Evolutionary conservation across 2,888 invertebrate species (phyloP), one percentile per base, ranked within the genome.

Genomic region (Nemotelus pantherinus): DNA sequence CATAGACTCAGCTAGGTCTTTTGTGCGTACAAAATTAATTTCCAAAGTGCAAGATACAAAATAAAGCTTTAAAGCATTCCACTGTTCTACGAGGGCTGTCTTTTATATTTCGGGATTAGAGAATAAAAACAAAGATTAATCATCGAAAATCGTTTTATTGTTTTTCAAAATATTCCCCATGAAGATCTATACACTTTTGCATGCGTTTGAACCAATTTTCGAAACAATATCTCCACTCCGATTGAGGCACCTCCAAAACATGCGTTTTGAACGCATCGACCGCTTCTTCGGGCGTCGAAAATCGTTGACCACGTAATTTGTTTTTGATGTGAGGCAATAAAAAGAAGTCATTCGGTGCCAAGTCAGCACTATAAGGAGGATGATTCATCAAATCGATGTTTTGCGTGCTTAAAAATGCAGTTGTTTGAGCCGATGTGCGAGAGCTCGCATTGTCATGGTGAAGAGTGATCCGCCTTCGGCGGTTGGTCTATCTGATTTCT

Each of bases 401-500:
- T 67, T 67, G 50, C 47, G 25, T n/a, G 25, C 3, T 48, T 39
- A 48, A 67, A 48, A n/a, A 67, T 10, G n/a, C 50, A 25, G 48
- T 47, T 48, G 67, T 45, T 70, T 68, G 41, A 68, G n/a, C n/a
- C 3, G 70, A 70, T 55, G 44, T 45, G 78, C 78, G 74, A 10
- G 60, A 76, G 53, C 67, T 67, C 9, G 79, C 72, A 76, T 77
- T 77, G 77, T 78, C 77, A 53, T 78, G 77, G 58, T 80, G 47
- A 44, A 80, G 72, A 76, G 77, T 79, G 72, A 79, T 79, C 58
- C 76, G 64, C 0, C 65, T 4, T 76, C 63, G 47, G 43, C 10
- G 3, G 78, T 77, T 80, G 7, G 65, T 81, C 80, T 81, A 80
- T 55, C 78, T 71, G 25, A 81, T 81, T 80, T 80, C 77, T 60